Evolutionary conservation across 2,797 vertebrate species (phyloP).

Genomic region (Catostomus latipinnis): DNA sequence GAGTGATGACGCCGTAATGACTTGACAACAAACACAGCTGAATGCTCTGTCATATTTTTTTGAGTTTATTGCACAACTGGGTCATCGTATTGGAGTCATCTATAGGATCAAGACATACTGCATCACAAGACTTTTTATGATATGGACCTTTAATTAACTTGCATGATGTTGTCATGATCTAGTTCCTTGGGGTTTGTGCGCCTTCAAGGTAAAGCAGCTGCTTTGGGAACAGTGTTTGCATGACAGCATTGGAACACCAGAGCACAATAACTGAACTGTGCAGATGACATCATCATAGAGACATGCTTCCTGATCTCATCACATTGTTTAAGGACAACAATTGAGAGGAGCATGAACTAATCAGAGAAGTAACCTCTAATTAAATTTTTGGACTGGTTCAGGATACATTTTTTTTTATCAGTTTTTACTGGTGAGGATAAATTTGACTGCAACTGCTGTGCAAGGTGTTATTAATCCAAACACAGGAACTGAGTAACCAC

Average conservation of each 20-base stretch:
- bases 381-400: background rate
- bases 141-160: background rate
- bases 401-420: no score
- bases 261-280: background rate
- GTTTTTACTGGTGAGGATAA: background rate
- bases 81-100: background rate
- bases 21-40: background rate
- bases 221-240: background rate
- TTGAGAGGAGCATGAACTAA: slow-evolving; percentile 3
- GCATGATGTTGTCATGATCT: background rate
- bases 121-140: slow-evolving; percentile 8
- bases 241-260: background rate
- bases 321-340: slow-evolving; percentile 13
- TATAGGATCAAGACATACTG: background rate
- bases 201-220: background rate
- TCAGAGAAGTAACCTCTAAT: background rate
- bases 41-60: background rate
- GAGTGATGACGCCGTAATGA: background rate
- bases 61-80: background rate
- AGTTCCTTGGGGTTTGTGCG: background rate
- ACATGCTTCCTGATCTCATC: slow-evolving; percentile 11
- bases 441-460: background rate
- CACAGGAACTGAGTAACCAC: background rate
- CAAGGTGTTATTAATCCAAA: background rate
- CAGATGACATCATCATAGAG: slow-evolving; percentile 50